Evolutionary conservation across 1,140 invertebrate genomes (phyloP).

Genomic region (Cotesia glomerata): DNA sequence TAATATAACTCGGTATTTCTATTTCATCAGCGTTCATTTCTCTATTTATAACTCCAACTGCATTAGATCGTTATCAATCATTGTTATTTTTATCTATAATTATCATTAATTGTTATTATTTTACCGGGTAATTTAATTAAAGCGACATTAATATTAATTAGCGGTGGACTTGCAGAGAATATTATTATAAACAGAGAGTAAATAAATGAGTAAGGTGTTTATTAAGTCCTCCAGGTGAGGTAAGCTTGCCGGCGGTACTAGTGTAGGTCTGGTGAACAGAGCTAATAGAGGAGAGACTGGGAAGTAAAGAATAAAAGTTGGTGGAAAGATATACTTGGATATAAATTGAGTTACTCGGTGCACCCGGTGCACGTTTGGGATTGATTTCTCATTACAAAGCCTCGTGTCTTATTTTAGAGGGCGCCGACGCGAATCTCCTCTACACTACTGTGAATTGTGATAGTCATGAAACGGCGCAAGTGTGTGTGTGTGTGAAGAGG

Average conservation of each 20-base stretch:
- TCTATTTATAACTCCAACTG: too few species aligned
- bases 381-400: conserved; percentile 5
- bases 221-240: too few species aligned
- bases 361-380: conserved; percentile 1
- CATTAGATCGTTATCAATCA: too few species aligned
- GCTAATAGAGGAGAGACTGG: neutral
- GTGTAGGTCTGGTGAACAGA: neutral
- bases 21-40: neutral
- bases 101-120: too few species aligned
- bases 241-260: neutral
- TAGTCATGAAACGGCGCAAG: conserved; percentile 10
- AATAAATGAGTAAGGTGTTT: too few species aligned
- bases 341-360: conserved; percentile 2
- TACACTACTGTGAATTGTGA: neutral
- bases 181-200: too few species aligned
- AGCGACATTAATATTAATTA: too few species aligned
- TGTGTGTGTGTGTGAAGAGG: conserved; percentile 38
- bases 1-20: conserved; percentile 27
- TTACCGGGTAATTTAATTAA: too few species aligned
- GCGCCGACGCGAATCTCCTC: neutral
- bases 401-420: neutral
- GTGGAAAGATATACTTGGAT: neutral
- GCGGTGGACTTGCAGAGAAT: too few species aligned
- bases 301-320: neutral
- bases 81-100: too few species aligned